Evolutionary conservation across 2,113 vertebrate species (phyloP), one percentile per base, ranked within the genome.

Genomic region (Cyrtonyx montezumae): DNA sequence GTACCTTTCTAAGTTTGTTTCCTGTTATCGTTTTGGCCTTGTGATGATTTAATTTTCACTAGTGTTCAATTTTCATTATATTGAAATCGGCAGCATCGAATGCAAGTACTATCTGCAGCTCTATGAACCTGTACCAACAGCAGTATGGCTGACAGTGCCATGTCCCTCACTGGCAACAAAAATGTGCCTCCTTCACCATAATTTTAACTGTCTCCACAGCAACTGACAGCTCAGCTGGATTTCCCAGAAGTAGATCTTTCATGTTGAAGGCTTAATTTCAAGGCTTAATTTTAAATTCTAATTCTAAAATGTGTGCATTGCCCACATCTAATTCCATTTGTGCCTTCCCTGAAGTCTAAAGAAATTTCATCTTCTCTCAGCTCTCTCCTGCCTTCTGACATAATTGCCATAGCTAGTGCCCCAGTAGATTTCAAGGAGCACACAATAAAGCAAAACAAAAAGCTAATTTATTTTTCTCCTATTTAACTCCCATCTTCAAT

Each of bases 321-420:
- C 76, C 79, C 90, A 85, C 75, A 85, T 93, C 42, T 96, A 91
- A 95, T 96, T 94, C 76, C 87, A 80, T 94, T 93, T 94, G 82
- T 91, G 93, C 49, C n/a, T 96, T 94, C 59, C 61, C 55, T 18
- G 37, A 0, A 0, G 59, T 68, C 67, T 94, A 82, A 79, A 92
- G 82, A 63, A 91, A 77, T 45, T 91, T 91, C 11, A 62, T 92
- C 75, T 94, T 95, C 78, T 81, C 5, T 84, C 20, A 68, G 84
- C 51, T 83, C 23, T 13, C 30, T 73, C 13, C 17, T 78, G 14
- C 84, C 53, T 95, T 92, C 67, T 90, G 71, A 70, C n/a, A 66
- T 91, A 94, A 91, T 53, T 96, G 84, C 82, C 79, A 68, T 79
- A 77, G 78, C 71, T 94, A 48, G 16, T 77, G 63, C 42, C 58